Evolutionary conservation across 2,113 vertebrate genomes (phyloP).

Genomic region (human (Homo sapiens)): GRCh38 chr11:84952501-84953000

Average conservation of each 20-base stretch:
- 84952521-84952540: conserved; percentile 56
- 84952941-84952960: neutral
- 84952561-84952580: neutral
- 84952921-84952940: neutral
- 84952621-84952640: neutral
- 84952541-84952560: conserved; percentile 40
- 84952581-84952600: neutral
- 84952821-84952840: conserved; percentile 21
- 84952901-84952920: neutral
- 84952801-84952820: neutral
- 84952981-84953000: neutral
- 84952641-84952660: neutral
- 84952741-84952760: neutral
- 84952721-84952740: neutral
- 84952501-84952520: too few relatives aligned
- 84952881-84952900: neutral
- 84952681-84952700: neutral
- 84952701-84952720: neutral
- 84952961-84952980: conserved; percentile 18
- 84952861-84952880: conserved; percentile 27
- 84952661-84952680: neutral
- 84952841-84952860: conserved; percentile 1
- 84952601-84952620: neutral
- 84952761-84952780: neutral
- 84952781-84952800: neutral